phyloP scores from a whole-genome alignment of 2,797 vertebrate genomes.

The Anabacerthia variegaticeps region DNA sequence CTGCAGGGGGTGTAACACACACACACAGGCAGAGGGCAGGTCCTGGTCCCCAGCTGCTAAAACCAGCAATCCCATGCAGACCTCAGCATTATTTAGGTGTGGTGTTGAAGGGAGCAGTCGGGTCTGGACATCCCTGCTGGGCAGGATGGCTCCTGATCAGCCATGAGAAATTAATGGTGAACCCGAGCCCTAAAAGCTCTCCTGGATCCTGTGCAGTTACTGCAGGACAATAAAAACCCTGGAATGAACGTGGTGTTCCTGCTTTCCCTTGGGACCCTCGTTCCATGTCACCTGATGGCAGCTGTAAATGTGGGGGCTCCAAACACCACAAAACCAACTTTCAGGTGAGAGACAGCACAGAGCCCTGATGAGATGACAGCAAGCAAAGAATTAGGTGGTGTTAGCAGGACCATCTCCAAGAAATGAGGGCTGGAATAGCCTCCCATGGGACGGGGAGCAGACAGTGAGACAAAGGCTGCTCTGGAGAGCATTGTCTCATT shows the following conservation, averaged over 20 bases:
- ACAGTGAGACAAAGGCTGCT: background rate
- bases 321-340: background rate
- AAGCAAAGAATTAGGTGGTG: background rate
- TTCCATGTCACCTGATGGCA: fast-evolving
- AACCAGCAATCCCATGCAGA: background rate
- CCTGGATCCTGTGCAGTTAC: background rate
- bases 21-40: background rate
- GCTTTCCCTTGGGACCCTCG: background rate
- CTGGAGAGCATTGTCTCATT: background rate
- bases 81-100: fast-evolving
- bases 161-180: background rate
- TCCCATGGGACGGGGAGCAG: background rate
- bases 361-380: background rate
- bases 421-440: background rate
- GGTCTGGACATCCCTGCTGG: background rate
- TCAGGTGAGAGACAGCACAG: background rate
- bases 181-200: background rate
- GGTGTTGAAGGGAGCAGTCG: fast-evolving
- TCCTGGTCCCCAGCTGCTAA: fast-evolving
- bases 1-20: fast-evolving
- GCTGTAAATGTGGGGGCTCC: background rate
- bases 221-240: background rate
- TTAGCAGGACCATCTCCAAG: background rate
- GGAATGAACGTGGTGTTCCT: background rate
- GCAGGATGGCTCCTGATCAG: background rate